A percentile compares a stretch with the other conserved stretches of the same genome.
These are phyloP conservation scores for Kryptopterus vitreolus DNA, from an alignment of 2,797 vertebrate species.

Conservation along the genomic window DNA sequence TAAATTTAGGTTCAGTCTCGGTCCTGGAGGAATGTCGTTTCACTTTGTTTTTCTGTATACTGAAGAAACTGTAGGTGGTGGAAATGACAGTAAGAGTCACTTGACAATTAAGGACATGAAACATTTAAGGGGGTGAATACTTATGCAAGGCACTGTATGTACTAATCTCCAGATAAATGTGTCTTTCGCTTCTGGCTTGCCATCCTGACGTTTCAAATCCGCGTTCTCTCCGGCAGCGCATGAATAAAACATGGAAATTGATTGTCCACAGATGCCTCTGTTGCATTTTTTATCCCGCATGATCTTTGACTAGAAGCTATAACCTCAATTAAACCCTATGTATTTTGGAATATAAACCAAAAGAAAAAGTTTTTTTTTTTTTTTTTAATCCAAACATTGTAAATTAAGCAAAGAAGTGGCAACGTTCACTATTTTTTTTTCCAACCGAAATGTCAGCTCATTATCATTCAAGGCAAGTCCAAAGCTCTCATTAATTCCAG, in stretches of 20 bases:
- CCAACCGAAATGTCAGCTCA: conserved; percentile 1
- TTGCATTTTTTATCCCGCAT: background rate
- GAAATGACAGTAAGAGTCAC: too few relatives aligned
- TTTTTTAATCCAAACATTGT: background rate
- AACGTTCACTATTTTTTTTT: background rate
- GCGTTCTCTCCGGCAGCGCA: background rate
- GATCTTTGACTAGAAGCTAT: background rate
- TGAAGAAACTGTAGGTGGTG: too few relatives aligned
- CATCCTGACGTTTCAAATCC: background rate
- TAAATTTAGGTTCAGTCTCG: too few relatives aligned
- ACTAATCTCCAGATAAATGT: background rate
- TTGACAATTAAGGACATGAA: background rate
- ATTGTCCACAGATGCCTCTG: conserved; percentile 4
- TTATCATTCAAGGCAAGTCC: conserved; percentile 12
- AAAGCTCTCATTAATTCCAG: conserved; percentile 16
- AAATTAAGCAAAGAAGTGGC: background rate
- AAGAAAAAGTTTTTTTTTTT: background rate
- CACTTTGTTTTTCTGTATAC: too few relatives aligned
- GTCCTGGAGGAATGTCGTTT: too few relatives aligned
- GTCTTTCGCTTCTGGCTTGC: background rate
- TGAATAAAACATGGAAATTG: conserved; percentile 6
- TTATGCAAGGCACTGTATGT: background rate
- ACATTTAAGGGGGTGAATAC: background rate
- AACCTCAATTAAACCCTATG: background rate
- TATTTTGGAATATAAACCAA: background rate